These are phyloP conservation scores for Apocrypta bakeri DNA, from an alignment of 1,140 invertebrate species.

Conservation along the genomic window DNA sequence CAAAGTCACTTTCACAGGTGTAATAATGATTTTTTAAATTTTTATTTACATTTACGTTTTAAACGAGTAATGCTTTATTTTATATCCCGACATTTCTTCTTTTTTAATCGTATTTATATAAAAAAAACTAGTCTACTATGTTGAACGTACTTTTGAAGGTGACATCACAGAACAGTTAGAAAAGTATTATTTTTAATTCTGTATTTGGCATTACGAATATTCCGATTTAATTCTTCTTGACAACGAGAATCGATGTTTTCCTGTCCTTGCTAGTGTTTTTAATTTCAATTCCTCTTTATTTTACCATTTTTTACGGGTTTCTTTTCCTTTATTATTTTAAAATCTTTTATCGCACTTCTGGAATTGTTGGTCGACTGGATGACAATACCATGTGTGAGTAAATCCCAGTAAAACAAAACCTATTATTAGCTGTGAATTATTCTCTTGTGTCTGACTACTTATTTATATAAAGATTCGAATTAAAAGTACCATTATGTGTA, in stretches of 20 bases:
- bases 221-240: neutral
- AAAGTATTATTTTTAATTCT: neutral
- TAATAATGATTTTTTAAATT: conserved; percentile 56
- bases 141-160: too few species aligned
- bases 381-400: conserved; percentile 73
- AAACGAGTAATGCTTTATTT: conserved; percentile 9
- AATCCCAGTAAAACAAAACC: conserved; percentile 60
- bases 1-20: conserved; percentile 65
- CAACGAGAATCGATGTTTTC: neutral
- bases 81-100: neutral
- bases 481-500: conserved; percentile 12
- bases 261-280: neutral
- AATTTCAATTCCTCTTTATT: conserved; percentile 17
- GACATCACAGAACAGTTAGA: too few species aligned
- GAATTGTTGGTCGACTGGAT: conserved; percentile 74
- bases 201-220: neutral
- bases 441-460: conserved; percentile 45
- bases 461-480: conserved; percentile 24
- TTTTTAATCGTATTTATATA: neutral
- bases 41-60: conserved; percentile 19
- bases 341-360: conserved; percentile 69
- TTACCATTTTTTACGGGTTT: conserved; percentile 42
- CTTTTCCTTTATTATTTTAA: conserved; percentile 53
- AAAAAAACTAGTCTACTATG: too few species aligned
- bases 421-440: conserved; percentile 58